Percentiles rank a stretch among this genome's conserved stretches.
These are phyloP conservation scores for Chiroxiphia lanceolata DNA, from an alignment of 2,797 vertebrate genomes.

Conservation along the genomic window DNA sequence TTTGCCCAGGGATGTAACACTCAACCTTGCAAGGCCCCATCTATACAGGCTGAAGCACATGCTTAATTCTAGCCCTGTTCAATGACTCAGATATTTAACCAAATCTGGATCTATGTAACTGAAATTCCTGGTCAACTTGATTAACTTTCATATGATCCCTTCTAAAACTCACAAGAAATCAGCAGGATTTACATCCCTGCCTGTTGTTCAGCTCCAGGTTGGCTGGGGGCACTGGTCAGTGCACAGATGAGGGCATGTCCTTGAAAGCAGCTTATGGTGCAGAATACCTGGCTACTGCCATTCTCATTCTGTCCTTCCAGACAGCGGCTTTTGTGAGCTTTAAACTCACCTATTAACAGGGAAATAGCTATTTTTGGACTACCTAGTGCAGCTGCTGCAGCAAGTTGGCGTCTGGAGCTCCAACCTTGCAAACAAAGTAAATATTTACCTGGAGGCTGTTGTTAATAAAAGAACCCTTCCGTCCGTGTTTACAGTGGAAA, in stretches of 20 bases:
- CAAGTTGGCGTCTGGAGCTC: not conserved
- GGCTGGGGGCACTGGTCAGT: not conserved
- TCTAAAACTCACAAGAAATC: not conserved
- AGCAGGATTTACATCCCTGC: fast-evolving
- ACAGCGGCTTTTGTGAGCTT: not conserved
- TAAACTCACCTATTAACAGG: not conserved
- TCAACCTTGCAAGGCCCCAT: not conserved
- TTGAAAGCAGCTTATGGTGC: not conserved
- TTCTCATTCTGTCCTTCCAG: not conserved
- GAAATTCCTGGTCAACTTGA: not conserved
- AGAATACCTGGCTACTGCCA: not conserved
- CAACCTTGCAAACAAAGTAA: not conserved
- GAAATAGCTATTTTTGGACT: not conserved
- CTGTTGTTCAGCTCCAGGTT: not conserved
- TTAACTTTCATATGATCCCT: not conserved
- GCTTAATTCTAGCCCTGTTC: not conserved
- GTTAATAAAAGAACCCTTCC: not conserved
- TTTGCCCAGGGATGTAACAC: not conserved
- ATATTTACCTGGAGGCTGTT: not conserved
- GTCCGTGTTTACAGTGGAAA: not conserved
- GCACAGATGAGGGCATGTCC: not conserved
- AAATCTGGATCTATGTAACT: not conserved
- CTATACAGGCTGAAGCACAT: fast-evolving
- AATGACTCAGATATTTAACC: not conserved
- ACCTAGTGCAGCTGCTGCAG: not conserved